Base-by-base conservation (phyloP, 2,113 vertebrate species). In the Carollia perspicillata region DNA sequence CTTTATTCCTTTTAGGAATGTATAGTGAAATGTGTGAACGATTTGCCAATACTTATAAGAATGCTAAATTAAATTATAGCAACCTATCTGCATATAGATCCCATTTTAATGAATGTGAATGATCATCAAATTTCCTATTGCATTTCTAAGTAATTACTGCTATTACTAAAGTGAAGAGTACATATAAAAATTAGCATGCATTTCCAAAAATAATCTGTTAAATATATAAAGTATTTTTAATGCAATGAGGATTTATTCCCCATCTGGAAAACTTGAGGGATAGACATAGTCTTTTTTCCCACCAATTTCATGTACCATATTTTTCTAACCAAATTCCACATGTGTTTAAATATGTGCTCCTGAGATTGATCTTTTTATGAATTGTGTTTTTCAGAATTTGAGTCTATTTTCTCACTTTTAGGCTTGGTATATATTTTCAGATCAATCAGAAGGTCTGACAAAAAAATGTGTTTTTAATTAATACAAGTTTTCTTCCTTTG, bases 171-270 rank as follows among this genome's bases (percentile, higher is more conserved):
- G 3, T 53, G 16, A 86, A 79, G 33, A 55, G 18, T 28, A 58
- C 91, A 30, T 35, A 6, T 72, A 33, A 80, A 95, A 84, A 35
- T 65, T 71, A 75, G 0, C 17, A 60, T n/a, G 0, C 2, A 1
- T 83, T 95, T 95, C 47, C n/a, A 69, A 87, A 92, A 87, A 55
- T 80, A 84, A 58, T 42, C 13, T 71, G 20, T 77, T 78, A 65
- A n/a, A 33, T 49, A 13, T 47, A 6, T 60, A 58, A 58, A 47
- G 8, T 44, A 65, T 88, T 33, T 85, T 83, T 77, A 35, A 65
- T 6, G 42, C 14, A 44, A 72, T 26, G 4, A 84, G 12, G 0
- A 66, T 79, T 30, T 72, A 74, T 53, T 84, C 1, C 33, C 65
- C 2, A 23, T 68, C 5, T 60, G 49, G 28, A 96, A 75, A 11